These are phyloP conservation scores for Pagrus major DNA, from an alignment of 2,113 vertebrate species.

Conservation along the genomic window DNA sequence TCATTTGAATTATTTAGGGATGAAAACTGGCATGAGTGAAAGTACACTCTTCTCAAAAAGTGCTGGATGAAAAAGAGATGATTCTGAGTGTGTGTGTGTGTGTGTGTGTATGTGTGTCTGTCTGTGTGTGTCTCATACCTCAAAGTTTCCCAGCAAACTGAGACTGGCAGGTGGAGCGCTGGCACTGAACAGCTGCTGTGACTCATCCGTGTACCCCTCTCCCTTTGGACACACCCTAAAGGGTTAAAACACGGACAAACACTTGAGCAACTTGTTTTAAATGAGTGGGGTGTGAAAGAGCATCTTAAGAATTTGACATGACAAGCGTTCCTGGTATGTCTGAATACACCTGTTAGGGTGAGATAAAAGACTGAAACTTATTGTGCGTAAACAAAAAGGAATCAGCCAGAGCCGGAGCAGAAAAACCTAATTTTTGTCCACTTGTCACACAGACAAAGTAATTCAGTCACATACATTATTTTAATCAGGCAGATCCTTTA, in stretches of 20 bases:
- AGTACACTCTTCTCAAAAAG: neutral
- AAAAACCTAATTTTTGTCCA: too few relatives aligned
- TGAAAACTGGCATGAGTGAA: neutral
- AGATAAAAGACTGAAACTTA: neutral
- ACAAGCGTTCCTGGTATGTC: constrained; percentile 14
- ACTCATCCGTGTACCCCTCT: constrained; percentile 86
- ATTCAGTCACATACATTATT: neutral
- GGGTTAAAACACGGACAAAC: constrained; percentile 49
- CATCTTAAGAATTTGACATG: neutral
- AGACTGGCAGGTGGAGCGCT: constrained; percentile 96
- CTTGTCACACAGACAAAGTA: neutral
- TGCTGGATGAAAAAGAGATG: neutral
- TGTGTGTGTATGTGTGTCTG: neutral
- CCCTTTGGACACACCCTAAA: constrained; percentile 87
- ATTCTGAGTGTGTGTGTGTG: constrained; percentile 10
- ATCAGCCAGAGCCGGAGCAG: too few relatives aligned
- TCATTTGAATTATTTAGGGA: neutral
- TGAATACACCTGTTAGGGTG: neutral
- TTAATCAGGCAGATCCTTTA: neutral
- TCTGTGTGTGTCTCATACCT: constrained; percentile 87
- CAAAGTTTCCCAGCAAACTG: constrained; percentile 98
- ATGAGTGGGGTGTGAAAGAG: neutral
- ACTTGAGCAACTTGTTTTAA: constrained; percentile 34
- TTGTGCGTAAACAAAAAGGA: neutral
- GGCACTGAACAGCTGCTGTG: constrained; percentile 92